phyloP scores from a whole-genome alignment of 1,140 invertebrate genomes.

The Zophobas morio region DNA sequence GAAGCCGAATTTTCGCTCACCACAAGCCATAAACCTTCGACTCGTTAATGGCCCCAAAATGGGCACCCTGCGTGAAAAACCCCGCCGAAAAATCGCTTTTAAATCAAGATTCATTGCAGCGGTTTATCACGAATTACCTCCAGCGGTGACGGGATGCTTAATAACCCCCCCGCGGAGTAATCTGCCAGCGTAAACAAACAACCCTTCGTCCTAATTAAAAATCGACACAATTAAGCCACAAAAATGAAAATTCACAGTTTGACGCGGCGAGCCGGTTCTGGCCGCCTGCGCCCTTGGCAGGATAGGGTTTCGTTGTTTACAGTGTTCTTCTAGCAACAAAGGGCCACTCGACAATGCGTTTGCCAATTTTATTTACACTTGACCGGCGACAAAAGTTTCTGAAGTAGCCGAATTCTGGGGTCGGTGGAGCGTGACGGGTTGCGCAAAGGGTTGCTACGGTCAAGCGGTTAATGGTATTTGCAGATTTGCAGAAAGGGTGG shows the following conservation, averaged over 20 bases:
- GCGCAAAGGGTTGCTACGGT: conserved; percentile 50
- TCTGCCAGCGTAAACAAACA: conserved; percentile 27
- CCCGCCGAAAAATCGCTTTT: conserved; percentile 19
- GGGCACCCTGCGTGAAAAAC: background rate
- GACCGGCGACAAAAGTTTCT: conserved; percentile 10
- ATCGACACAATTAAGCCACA: conserved; percentile 32
- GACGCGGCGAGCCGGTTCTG: background rate
- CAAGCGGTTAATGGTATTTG: conserved; percentile 42
- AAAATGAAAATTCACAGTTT: conserved; percentile 26
- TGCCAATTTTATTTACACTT: conserved; percentile 31
- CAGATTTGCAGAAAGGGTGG: conserved; percentile 10
- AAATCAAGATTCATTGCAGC: conserved; percentile 4
- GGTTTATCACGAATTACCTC: conserved; percentile 30
- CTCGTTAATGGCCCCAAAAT: too few relatives aligned
- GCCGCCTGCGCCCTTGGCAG: background rate
- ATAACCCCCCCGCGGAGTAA: conserved; percentile 18
- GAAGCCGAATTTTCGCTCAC: too few relatives aligned
- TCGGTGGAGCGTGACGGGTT: conserved; percentile 14
- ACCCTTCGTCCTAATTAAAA: conserved; percentile 20
- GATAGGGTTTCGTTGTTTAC: too few relatives aligned
- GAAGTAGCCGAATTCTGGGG: conserved; percentile 6
- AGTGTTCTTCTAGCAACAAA: conserved; percentile 1
- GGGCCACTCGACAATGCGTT: conserved; percentile 32
- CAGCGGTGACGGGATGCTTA: conserved; percentile 14
- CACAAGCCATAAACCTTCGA: too few relatives aligned